These are phyloP conservation scores for Quadroppia sp. DNA, from an alignment of 2,888 invertebrate species.

Conservation along the genomic window DNA sequence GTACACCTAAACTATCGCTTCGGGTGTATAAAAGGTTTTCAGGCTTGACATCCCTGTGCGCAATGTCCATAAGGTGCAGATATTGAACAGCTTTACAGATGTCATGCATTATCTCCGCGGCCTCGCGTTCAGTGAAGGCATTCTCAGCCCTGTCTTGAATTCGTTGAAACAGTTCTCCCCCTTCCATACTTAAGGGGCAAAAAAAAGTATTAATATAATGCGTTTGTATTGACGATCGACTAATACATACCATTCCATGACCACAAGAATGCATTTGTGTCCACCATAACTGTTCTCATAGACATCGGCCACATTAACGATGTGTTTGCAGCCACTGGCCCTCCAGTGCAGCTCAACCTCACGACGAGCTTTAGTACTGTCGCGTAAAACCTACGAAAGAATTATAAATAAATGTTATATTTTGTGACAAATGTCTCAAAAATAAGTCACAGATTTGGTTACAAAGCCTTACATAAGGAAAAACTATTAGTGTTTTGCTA, in stretches of 20 bases:
- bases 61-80: constrained; percentile 88
- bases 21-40: constrained; percentile 89
- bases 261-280: constrained; percentile 84
- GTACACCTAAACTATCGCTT: constrained; percentile 63
- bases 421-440: not conserved
- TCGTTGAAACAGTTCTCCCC: constrained; percentile 92
- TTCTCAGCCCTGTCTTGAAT: constrained; percentile 92
- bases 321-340: constrained; percentile 82
- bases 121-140: constrained; percentile 94
- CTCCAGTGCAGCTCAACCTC: constrained; percentile 96
- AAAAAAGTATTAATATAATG: constrained; percentile 46
- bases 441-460: not conserved
- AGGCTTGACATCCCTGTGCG: constrained; percentile 90
- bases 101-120: constrained; percentile 90
- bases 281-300: constrained; percentile 94
- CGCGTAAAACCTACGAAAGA: constrained; percentile 69
- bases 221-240: constrained; percentile 48
- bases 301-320: constrained; percentile 87
- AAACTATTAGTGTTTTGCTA: not conserved
- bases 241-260: constrained; percentile 87
- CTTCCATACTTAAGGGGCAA: constrained; percentile 72
- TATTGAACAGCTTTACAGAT: constrained; percentile 92
- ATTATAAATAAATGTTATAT: constrained; percentile 39
- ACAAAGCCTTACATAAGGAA: constrained; percentile 1
- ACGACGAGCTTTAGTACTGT: constrained; percentile 83